Conservation (phyloP, 92 coral and sea anemone genomes). For the Porites rus region DNA sequence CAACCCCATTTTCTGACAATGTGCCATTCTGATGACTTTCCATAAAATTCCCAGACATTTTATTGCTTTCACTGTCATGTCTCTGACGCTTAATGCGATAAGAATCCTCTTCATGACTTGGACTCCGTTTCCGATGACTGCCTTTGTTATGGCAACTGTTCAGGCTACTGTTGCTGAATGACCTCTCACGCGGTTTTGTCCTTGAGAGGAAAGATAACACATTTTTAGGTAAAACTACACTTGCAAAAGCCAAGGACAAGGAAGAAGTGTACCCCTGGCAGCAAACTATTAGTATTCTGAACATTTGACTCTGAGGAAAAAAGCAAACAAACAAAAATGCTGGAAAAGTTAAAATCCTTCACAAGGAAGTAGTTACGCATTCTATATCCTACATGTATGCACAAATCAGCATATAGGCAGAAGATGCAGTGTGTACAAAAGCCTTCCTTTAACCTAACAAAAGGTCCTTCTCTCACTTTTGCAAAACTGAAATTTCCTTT, state of each 20-base stretch:
- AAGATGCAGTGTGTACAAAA: too few species aligned
- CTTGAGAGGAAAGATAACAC: slow-evolving; percentile 9
- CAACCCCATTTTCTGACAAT: slow-evolving; percentile 63
- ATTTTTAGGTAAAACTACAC: background rate
- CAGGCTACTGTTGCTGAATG: slow-evolving; percentile 63
- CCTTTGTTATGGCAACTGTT: slow-evolving; percentile 58
- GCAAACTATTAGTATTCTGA: too few species aligned
- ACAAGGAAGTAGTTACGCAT: too few species aligned
- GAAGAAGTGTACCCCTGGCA: too few species aligned
- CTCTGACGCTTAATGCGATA: slow-evolving; percentile 78
- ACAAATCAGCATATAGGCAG: background rate
- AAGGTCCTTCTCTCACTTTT: too few species aligned
- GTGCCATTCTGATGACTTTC: slow-evolving; percentile 36
- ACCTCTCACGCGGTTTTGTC: slow-evolving; percentile 51
- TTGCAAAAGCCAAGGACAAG: too few species aligned
- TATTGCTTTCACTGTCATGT: slow-evolving; percentile 75
- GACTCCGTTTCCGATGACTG: slow-evolving; percentile 84
- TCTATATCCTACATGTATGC: background rate
- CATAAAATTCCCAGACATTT: slow-evolving; percentile 23
- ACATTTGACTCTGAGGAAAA: too few species aligned
- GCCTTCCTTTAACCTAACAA: too few species aligned
- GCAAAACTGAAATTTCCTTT: too few species aligned
- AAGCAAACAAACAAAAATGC: too few species aligned
- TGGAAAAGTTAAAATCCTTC: too few species aligned
- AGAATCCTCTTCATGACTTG: slow-evolving; percentile 80